phyloP scores from a whole-genome alignment of 2,888 invertebrate genomes.

The Pachycephus smyrnensis region DNA sequence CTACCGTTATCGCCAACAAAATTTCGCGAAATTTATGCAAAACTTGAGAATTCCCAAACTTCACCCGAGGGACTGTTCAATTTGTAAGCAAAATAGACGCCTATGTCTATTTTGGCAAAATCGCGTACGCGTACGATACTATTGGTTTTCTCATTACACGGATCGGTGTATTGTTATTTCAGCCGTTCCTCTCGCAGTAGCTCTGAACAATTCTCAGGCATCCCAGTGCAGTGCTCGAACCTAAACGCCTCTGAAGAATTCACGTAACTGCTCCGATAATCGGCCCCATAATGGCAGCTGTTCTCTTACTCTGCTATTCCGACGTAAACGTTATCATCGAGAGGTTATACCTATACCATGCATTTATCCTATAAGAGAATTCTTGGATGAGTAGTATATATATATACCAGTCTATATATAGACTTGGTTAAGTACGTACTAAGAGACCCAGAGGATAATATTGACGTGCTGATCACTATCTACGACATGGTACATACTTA shows the following conservation, averaged over 20 bases:
- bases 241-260: conserved; percentile 35
- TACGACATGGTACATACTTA: too few species aligned
- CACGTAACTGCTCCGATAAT: conserved; percentile 47
- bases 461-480: too few species aligned
- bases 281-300: conserved; percentile 43
- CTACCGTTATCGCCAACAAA: neutral
- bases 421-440: too few species aligned
- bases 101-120: neutral
- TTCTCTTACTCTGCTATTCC: conserved; percentile 11
- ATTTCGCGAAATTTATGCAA: neutral
- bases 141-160: conserved; percentile 54
- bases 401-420: too few species aligned
- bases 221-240: conserved; percentile 20
- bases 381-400: neutral
- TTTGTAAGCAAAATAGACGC: neutral
- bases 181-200: conserved; percentile 23
- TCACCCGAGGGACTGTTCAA: neutral
- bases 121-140: conserved; percentile 27
- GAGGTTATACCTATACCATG: conserved; percentile 41
- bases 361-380: conserved; percentile 16
- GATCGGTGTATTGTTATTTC: conserved; percentile 43
- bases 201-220: neutral
- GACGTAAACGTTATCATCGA: conserved; percentile 33
- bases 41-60: neutral
- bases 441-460: too few species aligned